These are phyloP conservation scores for Oophaga sylvatica DNA, from an alignment of 2,797 vertebrate genomes.

Conservation along the genomic window DNA sequence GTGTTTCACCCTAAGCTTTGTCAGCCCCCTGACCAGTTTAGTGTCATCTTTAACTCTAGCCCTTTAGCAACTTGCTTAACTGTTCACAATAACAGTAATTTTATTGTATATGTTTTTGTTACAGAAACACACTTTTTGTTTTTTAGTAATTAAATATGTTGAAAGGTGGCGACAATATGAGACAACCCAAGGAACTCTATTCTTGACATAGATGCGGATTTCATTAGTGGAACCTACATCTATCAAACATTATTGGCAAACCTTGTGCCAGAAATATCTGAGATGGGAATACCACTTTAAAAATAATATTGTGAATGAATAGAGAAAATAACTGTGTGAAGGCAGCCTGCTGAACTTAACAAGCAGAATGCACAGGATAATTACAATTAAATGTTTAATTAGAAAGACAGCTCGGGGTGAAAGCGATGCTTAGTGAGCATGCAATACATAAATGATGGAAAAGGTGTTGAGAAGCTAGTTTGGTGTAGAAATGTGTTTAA, in stretches of 20 bases:
- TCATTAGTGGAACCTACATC: not conserved
- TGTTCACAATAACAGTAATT: too few species aligned
- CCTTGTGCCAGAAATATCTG: not conserved
- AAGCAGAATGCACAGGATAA: constrained; percentile 16
- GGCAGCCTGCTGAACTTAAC: not conserved
- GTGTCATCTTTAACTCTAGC: too few species aligned
- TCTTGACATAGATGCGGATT: not conserved
- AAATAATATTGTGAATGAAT: not conserved
- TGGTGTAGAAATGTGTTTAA: not conserved
- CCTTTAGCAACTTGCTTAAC: too few species aligned
- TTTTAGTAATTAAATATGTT: not conserved
- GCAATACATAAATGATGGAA: not conserved
- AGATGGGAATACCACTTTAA: not conserved
- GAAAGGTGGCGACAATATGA: not conserved
- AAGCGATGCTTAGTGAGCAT: not conserved
- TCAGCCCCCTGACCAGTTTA: too few species aligned
- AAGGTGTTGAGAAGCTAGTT: not conserved
- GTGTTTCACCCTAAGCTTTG: too few species aligned
- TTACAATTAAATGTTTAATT: constrained; percentile 21
- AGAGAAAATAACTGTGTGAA: constrained; percentile 3
- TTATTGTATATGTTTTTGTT: too few species aligned
- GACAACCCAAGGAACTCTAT: not conserved
- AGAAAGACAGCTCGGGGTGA: not conserved
- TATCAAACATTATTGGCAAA: too few species aligned
- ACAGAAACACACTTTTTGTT: not conserved